Evolutionary conservation across 2,888 invertebrate genomes (phyloP), one percentile per base, ranked within the genome.

Genomic region (Melanostoma mellinum): DNA sequence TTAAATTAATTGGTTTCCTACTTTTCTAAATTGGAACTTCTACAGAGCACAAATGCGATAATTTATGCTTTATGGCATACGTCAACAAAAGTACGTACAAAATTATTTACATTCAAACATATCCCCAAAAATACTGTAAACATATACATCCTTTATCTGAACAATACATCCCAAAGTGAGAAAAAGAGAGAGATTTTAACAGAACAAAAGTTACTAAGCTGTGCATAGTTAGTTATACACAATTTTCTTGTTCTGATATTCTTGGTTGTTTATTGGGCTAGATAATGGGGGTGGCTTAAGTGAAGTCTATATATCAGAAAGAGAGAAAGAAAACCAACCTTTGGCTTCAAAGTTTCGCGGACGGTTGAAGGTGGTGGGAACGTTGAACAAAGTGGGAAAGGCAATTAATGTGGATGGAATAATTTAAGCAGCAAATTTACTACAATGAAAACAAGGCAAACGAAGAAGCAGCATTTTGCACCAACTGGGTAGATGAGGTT

Each of bases 381-480:
- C 63, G 82, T 69, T 80, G 79, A 77, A 71, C 75, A 85, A 85
- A 86, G 82, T 85, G 85, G 87, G 86, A 85, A 86, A 85, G 77
- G 86, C 86, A 87, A 87, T 87, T 87, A 86, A 86, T 86, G 84
- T 86, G 81, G 86, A 86, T 86, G 85, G 85, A 86, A 86, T 86
- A 87, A 87, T 86, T 87, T 86, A 86, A 87, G 85, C 86, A 86
- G 86, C 85, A 87, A 87, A 87, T 87, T 86, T 86, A 86, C 85
- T 86, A 87, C 84, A 86, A 86, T 85, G 85, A 85, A 86, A 85
- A 82, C 69, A 77, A 79, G 82, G 80, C 60, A 85, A 85, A 82
- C 85, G 86, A 71, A 84, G 81, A 81, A 86, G 77, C 68, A 82
- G 76, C 63, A 71, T 71, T 73, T 75, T 73, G 65, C 35, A 40